phyloP scores from a whole-genome alignment of 64 coral and sea anemone species.

The Montipora efflorescens region DNA sequence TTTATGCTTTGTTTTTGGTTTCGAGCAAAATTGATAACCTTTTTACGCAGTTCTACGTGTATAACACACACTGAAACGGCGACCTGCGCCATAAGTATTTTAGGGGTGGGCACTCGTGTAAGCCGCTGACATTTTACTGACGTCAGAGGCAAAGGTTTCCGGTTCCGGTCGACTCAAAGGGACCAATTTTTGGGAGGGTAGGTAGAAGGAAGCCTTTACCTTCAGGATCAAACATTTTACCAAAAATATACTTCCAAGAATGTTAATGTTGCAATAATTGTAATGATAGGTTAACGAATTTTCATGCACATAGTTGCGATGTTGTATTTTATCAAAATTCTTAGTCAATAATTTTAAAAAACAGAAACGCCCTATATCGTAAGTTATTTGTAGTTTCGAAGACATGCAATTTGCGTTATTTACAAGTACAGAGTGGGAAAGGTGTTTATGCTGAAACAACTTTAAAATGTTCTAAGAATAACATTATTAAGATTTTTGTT shows the following conservation, averaged over 20 bases:
- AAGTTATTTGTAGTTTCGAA: conserved; percentile 54
- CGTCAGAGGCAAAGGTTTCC: neutral
- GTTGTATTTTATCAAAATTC: conserved; percentile 53
- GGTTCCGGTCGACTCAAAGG: neutral
- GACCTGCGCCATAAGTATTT: too few relatives aligned
- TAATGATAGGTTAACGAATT: conserved; percentile 18
- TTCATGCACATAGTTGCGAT: conserved; percentile 26
- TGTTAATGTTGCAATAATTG: conserved; percentile 15
- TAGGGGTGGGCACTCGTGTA: too few relatives aligned
- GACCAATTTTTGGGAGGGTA: neutral
- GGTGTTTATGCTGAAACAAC: neutral
- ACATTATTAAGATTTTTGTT: neutral
- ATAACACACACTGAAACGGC: too few relatives aligned
- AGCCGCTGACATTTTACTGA: too few relatives aligned
- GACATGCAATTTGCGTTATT: neutral
- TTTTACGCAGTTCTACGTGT: too few relatives aligned
- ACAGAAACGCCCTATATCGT: neutral
- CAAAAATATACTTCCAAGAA: conserved; percentile 4
- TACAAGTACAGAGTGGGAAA: neutral
- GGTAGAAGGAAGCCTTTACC: conserved; percentile 5
- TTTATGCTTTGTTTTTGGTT: too few relatives aligned
- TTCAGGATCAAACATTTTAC: conserved; percentile 2
- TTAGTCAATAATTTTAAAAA: conserved; percentile 44
- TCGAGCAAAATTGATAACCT: too few relatives aligned
- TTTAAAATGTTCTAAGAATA: neutral